Evolutionary conservation across 1,140 invertebrate species (phyloP), one percentile per base, ranked within the genome.

Genomic region (Elymnias hypermnestra): DNA sequence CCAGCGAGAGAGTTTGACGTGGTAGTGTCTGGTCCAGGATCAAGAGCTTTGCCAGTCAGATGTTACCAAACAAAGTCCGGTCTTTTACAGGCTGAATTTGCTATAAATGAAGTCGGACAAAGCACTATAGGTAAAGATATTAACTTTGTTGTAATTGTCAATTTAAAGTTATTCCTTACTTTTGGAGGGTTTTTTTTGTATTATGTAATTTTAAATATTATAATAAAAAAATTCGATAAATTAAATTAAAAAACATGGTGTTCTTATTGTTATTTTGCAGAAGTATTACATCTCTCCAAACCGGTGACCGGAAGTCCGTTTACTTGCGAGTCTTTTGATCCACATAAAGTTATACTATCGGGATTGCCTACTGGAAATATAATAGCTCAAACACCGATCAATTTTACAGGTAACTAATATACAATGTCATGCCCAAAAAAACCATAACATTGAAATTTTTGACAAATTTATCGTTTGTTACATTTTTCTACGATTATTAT

Each of bases 61-160:
- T 98, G 97, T 81, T 98, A 98, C 78, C 95, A 97, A 76, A 97
- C 97, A 52, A 95, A 97, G 76, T 96, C 97, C 62, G 96, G 96
- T n/a, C 94, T 96, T 71, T 86, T 98, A 26, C 90, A 97, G 65
- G 96, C 95, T 0, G 96, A 98, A 81, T 98, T 95, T 69, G 96
- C 93, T 5, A 94, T 97, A 6, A 92, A 92, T 57, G 91, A 91
- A 55, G 89, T 93, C 6, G 91, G 91, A 17, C 87, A 90, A 35
- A 90, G 91, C 63, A 88, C 89, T 26, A 89, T 92, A 55, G 92
- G 90, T 91, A 53, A 78, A 4, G n/a, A n/a, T n/a, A n/a, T n/a
- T n/a, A n/a, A n/a, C n/a, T n/a, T n/a, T n/a, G n/a, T n/a, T n/a
- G n/a, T n/a, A n/a, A n/a, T n/a, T n/a, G n/a, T n/a, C n/a, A n/a